These are phyloP conservation scores for Stegodyphus mimosarum DNA, from an alignment of 1,140 invertebrate genomes.

Conservation along the genomic window DNA sequence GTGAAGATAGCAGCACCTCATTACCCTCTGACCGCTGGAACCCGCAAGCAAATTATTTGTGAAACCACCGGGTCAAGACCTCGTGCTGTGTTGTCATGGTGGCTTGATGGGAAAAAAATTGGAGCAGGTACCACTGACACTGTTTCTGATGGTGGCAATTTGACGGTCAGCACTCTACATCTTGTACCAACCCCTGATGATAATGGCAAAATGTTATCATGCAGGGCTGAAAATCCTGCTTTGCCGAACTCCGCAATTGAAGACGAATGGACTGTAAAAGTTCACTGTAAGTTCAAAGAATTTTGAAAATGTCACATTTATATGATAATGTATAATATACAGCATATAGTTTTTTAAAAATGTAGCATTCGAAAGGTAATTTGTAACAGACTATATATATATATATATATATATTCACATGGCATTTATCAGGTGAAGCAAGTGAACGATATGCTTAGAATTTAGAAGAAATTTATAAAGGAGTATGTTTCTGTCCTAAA, in stretches of 20 bases:
- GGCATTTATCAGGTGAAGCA: too few species aligned
- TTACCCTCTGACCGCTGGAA: slow-evolving; percentile 63
- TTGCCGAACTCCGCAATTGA: slow-evolving; percentile 77
- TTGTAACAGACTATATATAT: too few species aligned
- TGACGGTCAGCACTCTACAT: slow-evolving; percentile 61
- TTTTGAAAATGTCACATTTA: too few species aligned
- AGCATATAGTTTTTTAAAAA: too few species aligned
- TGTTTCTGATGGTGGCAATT: slow-evolving; percentile 62
- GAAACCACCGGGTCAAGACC: slow-evolving; percentile 64
- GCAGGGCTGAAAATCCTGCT: slow-evolving; percentile 82
- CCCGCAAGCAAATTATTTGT: slow-evolving; percentile 63
- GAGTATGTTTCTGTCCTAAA: too few species aligned
- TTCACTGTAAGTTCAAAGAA: slow-evolving; percentile 72
- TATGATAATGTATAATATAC: too few species aligned
- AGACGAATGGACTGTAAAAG: slow-evolving; percentile 75
- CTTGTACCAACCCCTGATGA: slow-evolving; percentile 78
- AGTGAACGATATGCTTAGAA: too few species aligned
- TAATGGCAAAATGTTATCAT: slow-evolving; percentile 84
- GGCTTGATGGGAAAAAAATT: slow-evolving; percentile 61
- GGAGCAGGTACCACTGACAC: slow-evolving; percentile 55
- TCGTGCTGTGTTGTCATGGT: slow-evolving; percentile 64
- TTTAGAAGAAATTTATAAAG: too few species aligned
- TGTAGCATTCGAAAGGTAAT: too few species aligned
- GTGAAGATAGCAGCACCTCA: slow-evolving; percentile 74
- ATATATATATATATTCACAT: too few species aligned